Conservation (phyloP, 2,113 vertebrate species). For the Cairina moschata region DNA sequence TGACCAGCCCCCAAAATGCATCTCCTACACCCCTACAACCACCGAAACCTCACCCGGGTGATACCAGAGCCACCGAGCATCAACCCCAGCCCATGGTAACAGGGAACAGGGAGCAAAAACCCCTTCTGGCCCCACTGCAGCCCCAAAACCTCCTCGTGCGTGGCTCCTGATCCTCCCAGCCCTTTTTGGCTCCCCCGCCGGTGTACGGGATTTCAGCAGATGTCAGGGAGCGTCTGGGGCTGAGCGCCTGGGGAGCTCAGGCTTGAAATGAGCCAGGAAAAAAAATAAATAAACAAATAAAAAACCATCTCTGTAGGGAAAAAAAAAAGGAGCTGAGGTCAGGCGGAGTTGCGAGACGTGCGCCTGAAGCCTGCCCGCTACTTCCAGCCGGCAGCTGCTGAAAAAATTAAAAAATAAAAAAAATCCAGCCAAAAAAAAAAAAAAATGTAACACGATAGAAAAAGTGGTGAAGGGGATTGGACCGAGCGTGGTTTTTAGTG, state of each 20-base stretch:
- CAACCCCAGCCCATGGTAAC: background rate
- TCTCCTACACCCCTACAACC: background rate
- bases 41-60: background rate
- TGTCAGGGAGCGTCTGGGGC: background rate
- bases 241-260: background rate
- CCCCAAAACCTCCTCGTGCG: background rate
- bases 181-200: background rate
- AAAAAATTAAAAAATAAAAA: too few species aligned
- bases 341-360: background rate
- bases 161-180: background rate
- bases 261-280: conserved; percentile 32
- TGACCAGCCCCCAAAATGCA: background rate
- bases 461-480: background rate
- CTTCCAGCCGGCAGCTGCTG: background rate
- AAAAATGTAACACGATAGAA: background rate
- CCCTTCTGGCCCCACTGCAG: background rate
- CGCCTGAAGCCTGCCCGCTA: background rate
- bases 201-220: conserved; percentile 15
- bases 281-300: background rate
- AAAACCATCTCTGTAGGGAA: background rate
- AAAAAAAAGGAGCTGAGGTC: background rate
- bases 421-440: background rate
- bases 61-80: accelerated
- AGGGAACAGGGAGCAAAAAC: background rate
- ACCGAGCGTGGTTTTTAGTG: too few species aligned